Evolutionary conservation across 2,113 vertebrate species (phyloP).

Genomic region (Paratilapia polleni): DNA sequence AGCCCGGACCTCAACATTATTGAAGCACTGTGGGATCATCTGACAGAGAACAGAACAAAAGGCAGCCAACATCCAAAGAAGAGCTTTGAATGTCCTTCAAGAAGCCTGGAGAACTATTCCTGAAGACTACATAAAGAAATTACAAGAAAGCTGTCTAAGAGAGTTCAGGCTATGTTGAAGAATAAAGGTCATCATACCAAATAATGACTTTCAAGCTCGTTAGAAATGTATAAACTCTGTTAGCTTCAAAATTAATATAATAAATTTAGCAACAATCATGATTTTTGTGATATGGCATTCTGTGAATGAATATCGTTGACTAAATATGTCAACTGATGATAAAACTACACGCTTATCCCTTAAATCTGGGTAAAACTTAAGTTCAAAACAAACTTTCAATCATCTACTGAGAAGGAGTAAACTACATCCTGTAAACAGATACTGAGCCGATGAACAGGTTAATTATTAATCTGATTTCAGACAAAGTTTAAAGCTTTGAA

Average conservation of each 20-base stretch:
- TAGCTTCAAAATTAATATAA: neutral
- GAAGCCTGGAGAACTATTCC: no score
- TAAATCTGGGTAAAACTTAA: neutral
- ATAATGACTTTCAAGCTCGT: no score
- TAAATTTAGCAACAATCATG: neutral
- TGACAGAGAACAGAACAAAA: no score
- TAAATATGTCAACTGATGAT: neutral
- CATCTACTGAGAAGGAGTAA: neutral
- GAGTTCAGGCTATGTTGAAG: no score
- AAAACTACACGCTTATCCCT: neutral
- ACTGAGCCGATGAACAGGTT: slow-evolving; percentile 43
- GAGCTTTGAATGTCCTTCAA: no score
- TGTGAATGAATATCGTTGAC: neutral
- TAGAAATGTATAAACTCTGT: neutral
- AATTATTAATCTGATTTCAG: slow-evolving; percentile 65
- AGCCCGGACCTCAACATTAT: no score
- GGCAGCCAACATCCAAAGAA: no score
- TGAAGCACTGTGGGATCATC: no score
- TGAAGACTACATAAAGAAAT: no score
- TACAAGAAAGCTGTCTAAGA: no score
- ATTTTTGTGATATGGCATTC: neutral
- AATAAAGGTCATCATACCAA: no score
- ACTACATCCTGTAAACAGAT: neutral
- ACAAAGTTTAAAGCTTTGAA: slow-evolving; percentile 50
- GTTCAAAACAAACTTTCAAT: neutral